Evolutionary conservation across 2,113 vertebrate genomes (phyloP), one percentile per base, ranked within the genome.

Genomic region (Talpa occidentalis): DNA sequence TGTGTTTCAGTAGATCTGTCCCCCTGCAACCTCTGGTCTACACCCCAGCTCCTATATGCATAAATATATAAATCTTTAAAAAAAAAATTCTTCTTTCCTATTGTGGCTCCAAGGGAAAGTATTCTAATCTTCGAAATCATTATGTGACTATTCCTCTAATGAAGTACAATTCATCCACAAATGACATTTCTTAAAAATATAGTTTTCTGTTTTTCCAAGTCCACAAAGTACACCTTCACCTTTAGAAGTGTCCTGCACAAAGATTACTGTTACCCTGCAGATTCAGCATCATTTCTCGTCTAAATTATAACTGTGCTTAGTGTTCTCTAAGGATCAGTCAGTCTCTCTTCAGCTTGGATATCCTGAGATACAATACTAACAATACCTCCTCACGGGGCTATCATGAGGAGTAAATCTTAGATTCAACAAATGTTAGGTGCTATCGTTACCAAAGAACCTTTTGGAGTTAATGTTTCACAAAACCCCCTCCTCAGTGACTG

Each of bases 131-230:
- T 72, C 52, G 14, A 69, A 82, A 92, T 67, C 67, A 64, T 90
- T 86, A 89, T 30, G 88, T 42, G 94, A 80, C 73, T 59, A 78
- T 22, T 90, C 88, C 59, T 78, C 26, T 91, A 67, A 42, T 22
- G 32, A 32, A 60, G 15, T 21, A 37, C n/a, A 84, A 88, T 21
- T 77, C 49, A 72, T 49, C 40, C 79, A 82, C 49, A 76, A 78
- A 47, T 42, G 10, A 37, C 10, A 81, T 21, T 54, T 79, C 66
- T 85, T 88, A 32, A 83, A 44, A 83, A 40, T 22, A 88, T 59
- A 66, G 9, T 66, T 91, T 84, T 87, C 47, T 90, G 22, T 74
- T 52, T 89, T 88, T 84, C 67, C 73, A 95, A 85, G 32, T 79
- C 60, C 66, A 95, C 22, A 87, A 83, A 59, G 15, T 37, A 83